Evolutionary conservation across 2,797 vertebrate species (phyloP), one percentile per base, ranked within the genome.

Genomic region (Mormyrus proboscirostris): DNA sequence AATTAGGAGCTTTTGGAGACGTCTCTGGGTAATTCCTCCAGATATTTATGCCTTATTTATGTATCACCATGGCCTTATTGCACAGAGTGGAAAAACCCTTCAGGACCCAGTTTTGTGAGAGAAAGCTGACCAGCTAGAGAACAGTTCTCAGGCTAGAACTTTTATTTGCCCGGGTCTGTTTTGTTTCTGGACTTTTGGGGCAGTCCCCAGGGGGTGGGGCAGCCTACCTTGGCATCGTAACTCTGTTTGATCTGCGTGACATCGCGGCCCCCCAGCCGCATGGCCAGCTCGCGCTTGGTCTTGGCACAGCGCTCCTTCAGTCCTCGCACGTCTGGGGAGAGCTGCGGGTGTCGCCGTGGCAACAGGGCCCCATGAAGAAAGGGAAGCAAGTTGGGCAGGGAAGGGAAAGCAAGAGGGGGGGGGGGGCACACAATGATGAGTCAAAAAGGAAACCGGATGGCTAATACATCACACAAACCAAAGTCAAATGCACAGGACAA

Each of bases 221-320:
- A 22, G 49, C 83, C 22, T 51, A 98, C 97, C 97, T 98, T 98
- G 89, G 94, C 95, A 93, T 98, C 97, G 93, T 95, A 97, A 94
- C 95, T 96, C 94, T 97, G 96, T 94, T 95, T 97, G 95, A 97
- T 95, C 90, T 97, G 95, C 92, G 96, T 94, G 93, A 96, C 95
- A 91, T 97, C 96, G 93, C 94, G 96, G 90, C 95, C 93, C 93
- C 96, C 95, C 93, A 96, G 95, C 94, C 94, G 96, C 91, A 96
- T 95, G 88, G 96, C 96, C 94, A 97, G 94, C 93, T 97, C 96
- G 92, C 94, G 95, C 94, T 96, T 97, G 95, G 96, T 97, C 95
- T 95, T 95, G 93, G 94, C 93, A 94, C 96, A 97, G 90, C 95
- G 96, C 93, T 98, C 96, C 94, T 97, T 97, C 94, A 98, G 95